Conservation (phyloP, 1,140 invertebrate species). For the Neodiprion lecontei region DNA sequence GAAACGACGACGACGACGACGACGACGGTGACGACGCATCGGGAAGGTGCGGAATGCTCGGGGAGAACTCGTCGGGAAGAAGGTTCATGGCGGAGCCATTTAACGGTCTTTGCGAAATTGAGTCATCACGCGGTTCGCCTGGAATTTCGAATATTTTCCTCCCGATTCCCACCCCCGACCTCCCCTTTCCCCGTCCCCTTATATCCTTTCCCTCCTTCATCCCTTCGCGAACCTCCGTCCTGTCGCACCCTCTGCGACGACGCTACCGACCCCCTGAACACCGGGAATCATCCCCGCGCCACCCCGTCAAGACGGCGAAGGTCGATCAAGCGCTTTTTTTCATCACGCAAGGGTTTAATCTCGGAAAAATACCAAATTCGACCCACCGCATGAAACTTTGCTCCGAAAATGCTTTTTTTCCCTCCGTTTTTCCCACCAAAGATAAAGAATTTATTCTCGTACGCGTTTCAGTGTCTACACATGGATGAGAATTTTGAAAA, state of each 20-base stretch:
- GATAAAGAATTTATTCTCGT: too few species aligned
- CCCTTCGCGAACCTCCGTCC: conserved; percentile 28
- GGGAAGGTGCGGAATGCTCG: not conserved
- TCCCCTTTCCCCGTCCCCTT: conserved; percentile 11
- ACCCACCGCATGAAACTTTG: too few species aligned
- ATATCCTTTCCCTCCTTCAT: conserved; percentile 24
- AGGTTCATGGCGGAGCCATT: conserved; percentile 55
- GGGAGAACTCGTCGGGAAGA: conserved; percentile 17
- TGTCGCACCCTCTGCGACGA: conserved; percentile 20
- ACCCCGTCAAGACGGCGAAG: not conserved
- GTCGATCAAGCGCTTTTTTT: too few species aligned
- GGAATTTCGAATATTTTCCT: conserved; percentile 63
- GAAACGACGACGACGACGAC: conserved; percentile 9
- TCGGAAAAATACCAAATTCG: too few species aligned
- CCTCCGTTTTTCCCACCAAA: too few species aligned
- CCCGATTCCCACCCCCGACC: conserved; percentile 44
- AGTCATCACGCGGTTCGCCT: conserved; percentile 62
- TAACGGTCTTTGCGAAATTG: conserved; percentile 62
- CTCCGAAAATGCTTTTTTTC: too few species aligned
- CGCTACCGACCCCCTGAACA: conserved; percentile 8
- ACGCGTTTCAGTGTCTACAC: too few species aligned
- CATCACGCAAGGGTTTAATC: too few species aligned
- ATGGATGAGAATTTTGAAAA: too few species aligned
- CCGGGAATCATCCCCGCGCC: not conserved
- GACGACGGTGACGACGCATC: too few species aligned